These are phyloP conservation scores for Saccostrea echinata DNA, from an alignment of 1,140 invertebrate genomes.

Conservation along the genomic window DNA sequence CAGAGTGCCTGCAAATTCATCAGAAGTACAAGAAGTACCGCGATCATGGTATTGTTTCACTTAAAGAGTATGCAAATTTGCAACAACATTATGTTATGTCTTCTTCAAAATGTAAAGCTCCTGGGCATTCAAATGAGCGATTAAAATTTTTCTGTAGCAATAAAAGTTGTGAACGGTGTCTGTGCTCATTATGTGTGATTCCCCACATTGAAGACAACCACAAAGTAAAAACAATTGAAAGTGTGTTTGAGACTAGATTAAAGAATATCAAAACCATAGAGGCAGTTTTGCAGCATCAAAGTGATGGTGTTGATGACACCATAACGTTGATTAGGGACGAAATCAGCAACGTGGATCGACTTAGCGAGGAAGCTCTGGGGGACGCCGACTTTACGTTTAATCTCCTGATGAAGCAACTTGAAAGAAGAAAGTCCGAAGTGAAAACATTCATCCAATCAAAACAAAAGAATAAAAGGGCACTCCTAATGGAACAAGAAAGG, in stretches of 20 bases:
- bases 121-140: neutral
- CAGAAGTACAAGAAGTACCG: conserved; percentile 27
- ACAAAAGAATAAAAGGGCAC: neutral
- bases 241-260: neutral
- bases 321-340: neutral
- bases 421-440: conserved; percentile 14
- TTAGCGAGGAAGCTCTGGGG: neutral
- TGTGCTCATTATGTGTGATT: conserved; percentile 2
- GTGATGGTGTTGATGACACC: neutral
- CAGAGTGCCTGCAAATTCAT: conserved; percentile 4
- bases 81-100: conserved; percentile 4
- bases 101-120: neutral
- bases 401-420: neutral
- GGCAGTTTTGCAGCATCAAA: neutral
- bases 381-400: neutral
- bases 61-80: neutral
- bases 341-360: neutral
- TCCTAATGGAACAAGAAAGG: neutral
- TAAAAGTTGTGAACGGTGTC: neutral
- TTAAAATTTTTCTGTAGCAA: conserved; percentile 10
- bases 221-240: conserved; percentile 14
- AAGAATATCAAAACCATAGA: conserved; percentile 11
- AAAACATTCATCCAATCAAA: neutral
- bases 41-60: neutral
- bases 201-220: conserved; percentile 11